A percentile compares a stretch with the other conserved stretches of the same genome.
Conservation (phyloP, 2,888 invertebrate species). For the Tetragonisca angustula region DNA sequence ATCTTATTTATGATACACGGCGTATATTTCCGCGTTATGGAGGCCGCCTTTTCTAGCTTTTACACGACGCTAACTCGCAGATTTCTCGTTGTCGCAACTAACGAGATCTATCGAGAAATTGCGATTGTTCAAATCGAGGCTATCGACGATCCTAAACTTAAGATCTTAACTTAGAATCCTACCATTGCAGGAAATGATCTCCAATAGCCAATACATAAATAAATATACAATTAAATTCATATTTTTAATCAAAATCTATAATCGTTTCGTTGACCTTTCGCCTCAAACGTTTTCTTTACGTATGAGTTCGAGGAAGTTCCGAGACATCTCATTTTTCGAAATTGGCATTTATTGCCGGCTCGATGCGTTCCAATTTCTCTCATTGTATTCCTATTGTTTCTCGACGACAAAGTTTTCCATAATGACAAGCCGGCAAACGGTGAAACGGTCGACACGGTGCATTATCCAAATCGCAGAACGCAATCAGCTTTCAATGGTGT, state of each 20-base stretch:
- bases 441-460: constrained; percentile 21
- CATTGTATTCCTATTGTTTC: constrained; percentile 56
- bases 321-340: constrained; percentile 22
- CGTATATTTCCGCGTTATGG: constrained; percentile 36
- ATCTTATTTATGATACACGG: constrained; percentile 47
- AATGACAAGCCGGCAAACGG: constrained; percentile 64
- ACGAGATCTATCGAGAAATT: background rate
- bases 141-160: constrained; percentile 13
- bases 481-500: constrained; percentile 15
- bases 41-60: constrained; percentile 29
- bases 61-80: constrained; percentile 12
- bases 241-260: background rate
- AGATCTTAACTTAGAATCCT: background rate
- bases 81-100: background rate
- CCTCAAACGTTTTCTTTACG: constrained; percentile 17
- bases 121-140: constrained; percentile 8
- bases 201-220: background rate
- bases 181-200: constrained; percentile 1
- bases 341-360: constrained; percentile 25
- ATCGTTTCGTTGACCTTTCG: constrained; percentile 28
- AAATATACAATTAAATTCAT: background rate
- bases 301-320: constrained; percentile 35
- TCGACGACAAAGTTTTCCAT: constrained; percentile 53
- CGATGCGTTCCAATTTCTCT: constrained; percentile 52
- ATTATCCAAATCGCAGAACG: constrained; percentile 59